Conservation (phyloP, 2,113 vertebrate genomes). For the Melospiza georgiana region DNA sequence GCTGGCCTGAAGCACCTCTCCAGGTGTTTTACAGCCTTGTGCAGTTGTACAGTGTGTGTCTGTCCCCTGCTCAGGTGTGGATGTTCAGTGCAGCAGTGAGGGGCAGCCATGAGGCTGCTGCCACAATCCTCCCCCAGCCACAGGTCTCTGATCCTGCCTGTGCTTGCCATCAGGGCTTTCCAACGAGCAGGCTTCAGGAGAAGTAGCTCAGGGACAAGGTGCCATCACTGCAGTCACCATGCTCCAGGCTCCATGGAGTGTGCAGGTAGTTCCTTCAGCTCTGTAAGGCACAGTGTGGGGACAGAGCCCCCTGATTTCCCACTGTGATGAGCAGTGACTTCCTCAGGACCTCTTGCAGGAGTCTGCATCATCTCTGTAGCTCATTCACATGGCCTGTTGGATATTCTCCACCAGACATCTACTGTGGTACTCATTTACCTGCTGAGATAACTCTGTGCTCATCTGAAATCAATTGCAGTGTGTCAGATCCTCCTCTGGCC, state of each 20-base stretch:
- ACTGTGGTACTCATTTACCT: background rate
- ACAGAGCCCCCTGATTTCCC: background rate
- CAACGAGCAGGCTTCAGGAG: background rate
- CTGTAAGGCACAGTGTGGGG: background rate
- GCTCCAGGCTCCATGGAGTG: accelerated
- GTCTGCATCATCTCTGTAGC: background rate
- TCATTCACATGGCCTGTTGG: background rate
- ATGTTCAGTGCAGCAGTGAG: background rate
- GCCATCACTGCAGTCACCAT: accelerated
- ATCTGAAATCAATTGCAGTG: background rate
- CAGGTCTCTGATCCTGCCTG: background rate
- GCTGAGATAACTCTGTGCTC: background rate
- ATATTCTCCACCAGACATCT: background rate
- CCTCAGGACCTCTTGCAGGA: background rate
- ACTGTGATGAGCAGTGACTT: background rate
- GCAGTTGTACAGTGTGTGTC: background rate
- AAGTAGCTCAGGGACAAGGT: background rate
- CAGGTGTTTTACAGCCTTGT: accelerated
- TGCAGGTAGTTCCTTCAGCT: background rate
- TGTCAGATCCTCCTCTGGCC: background rate
- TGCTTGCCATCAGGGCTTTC: background rate
- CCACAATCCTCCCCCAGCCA: background rate
- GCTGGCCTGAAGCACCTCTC: background rate
- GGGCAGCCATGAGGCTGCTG: background rate
- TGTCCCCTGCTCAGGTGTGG: background rate